Evolutionary conservation across 1,140 invertebrate species (phyloP).

Genomic region (Lordiphosa mommai): DNA sequence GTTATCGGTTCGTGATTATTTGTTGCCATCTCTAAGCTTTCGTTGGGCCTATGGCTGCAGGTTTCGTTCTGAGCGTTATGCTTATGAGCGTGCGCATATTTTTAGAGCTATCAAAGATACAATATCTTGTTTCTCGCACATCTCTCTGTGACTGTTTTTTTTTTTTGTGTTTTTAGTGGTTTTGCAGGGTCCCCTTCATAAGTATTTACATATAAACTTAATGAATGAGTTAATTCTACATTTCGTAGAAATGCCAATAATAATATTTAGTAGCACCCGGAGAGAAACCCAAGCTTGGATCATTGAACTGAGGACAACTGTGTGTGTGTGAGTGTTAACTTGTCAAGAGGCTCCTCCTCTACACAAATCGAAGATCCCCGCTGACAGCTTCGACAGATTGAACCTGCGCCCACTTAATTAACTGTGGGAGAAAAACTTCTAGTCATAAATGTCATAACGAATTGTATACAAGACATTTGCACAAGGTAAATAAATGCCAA

Average conservation of each 20-base stretch:
- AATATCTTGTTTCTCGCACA: slow-evolving; percentile 26
- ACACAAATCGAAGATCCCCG: slow-evolving; percentile 6
- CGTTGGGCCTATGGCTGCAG: slow-evolving; percentile 11
- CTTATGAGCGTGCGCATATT: slow-evolving; percentile 42
- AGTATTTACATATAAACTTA: slow-evolving; percentile 52
- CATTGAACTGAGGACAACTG: slow-evolving; percentile 38
- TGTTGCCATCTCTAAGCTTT: slow-evolving; percentile 2
- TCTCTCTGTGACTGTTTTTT: not conserved
- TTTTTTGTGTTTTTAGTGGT: slow-evolving; percentile 29
- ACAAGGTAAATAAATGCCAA: slow-evolving; percentile 10
- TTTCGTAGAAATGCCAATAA: slow-evolving; percentile 65
- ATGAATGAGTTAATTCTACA: slow-evolving; percentile 60
- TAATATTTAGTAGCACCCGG: slow-evolving; percentile 41
- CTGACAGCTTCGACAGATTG: slow-evolving; percentile 10
- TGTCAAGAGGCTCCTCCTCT: slow-evolving; percentile 1
- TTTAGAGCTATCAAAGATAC: slow-evolving; percentile 35
- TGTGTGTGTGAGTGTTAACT: slow-evolving; percentile 4
- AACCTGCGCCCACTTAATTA: slow-evolving; percentile 3
- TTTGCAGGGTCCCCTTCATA: slow-evolving; percentile 2
- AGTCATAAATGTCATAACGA: slow-evolving; percentile 27
- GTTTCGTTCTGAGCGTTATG: slow-evolving; percentile 58
- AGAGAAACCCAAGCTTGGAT: slow-evolving; percentile 21
- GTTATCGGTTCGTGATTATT: no score
- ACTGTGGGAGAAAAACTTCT: not conserved
- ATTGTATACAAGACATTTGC: slow-evolving; percentile 28